phyloP scores from a whole-genome alignment of 30 jellyfish, hydroid and myxozoan genomes.

The Clytia hemisphaerica region DNA sequence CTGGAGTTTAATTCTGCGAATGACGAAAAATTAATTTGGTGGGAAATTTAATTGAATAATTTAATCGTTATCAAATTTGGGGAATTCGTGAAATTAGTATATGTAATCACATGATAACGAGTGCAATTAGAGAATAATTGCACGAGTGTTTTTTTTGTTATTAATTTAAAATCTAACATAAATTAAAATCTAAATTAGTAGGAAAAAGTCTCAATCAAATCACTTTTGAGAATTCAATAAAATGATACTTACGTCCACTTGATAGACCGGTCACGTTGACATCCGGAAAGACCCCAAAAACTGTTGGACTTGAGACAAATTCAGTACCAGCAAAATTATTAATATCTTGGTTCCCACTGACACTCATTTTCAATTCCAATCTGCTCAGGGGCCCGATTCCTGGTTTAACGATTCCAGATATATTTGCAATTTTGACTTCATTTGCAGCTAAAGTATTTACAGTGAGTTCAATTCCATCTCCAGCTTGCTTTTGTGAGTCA shows the following conservation, averaged over 20 bases:
- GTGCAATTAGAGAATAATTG: too few species aligned
- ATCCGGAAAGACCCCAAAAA: slow-evolving; percentile 68
- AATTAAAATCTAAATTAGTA: background rate
- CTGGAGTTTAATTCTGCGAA: too few species aligned
- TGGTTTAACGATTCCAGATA: slow-evolving; percentile 51
- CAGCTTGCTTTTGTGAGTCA: slow-evolving; percentile 3
- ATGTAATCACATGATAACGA: too few species aligned
- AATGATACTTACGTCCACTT: slow-evolving; percentile 18
- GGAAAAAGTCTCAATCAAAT: too few species aligned
- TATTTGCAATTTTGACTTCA: slow-evolving; percentile 23
- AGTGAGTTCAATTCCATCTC: slow-evolving; percentile 1
- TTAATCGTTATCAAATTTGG: too few species aligned
- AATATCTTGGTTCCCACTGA: slow-evolving; percentile 28
- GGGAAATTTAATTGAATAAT: too few species aligned
- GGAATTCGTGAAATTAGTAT: too few species aligned
- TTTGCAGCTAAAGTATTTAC: slow-evolving; percentile 23
- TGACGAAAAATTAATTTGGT: too few species aligned
- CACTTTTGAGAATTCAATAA: too few species aligned
- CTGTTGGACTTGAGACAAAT: slow-evolving; percentile 40
- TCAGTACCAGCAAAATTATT: slow-evolving; percentile 10
- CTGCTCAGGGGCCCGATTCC: slow-evolving; percentile 57
- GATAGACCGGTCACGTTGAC: slow-evolving; percentile 47
- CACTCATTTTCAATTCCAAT: slow-evolving; percentile 24
- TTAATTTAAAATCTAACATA: background rate
- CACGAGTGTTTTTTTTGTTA: too few species aligned